A percentile compares a stretch with the other conserved stretches of the same genome.
Evolutionary conservation across 2,888 invertebrate genomes (phyloP).

Genomic region (Volucella zonaria): DNA sequence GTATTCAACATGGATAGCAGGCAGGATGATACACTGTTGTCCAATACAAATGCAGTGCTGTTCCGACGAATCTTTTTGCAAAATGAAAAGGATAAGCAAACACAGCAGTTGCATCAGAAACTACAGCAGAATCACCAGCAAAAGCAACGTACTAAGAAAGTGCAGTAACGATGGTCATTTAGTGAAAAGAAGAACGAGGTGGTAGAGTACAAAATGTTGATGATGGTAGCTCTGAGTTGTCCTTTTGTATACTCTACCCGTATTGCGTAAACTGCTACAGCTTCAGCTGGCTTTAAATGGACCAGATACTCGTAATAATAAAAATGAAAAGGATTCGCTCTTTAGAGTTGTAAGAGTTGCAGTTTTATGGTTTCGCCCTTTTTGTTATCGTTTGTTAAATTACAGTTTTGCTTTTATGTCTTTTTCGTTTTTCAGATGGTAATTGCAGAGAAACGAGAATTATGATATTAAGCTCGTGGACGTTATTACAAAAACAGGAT

Average conservation of each 20-base stretch:
- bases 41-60: conserved; percentile 77
- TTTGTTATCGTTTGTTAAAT: conserved; percentile 28
- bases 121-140: conserved; percentile 42
- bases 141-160: conserved; percentile 54
- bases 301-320: conserved; percentile 14
- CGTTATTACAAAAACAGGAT: no score
- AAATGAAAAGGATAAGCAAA: conserved; percentile 70
- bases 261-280: conserved; percentile 3
- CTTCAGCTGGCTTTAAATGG: neutral
- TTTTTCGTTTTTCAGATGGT: neutral
- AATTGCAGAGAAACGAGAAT: neutral
- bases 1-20: conserved; percentile 69
- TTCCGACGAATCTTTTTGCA: conserved; percentile 79
- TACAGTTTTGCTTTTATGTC: conserved; percentile 10
- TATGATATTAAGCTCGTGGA: neutral
- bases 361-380: conserved; percentile 42
- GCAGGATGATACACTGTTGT: conserved; percentile 52
- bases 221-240: conserved; percentile 5
- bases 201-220: neutral
- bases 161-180: conserved; percentile 40
- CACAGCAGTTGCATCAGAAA: conserved; percentile 47
- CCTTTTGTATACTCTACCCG: neutral
- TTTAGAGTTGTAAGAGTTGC: conserved; percentile 25
- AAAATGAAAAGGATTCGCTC: neutral
- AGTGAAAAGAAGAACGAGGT: neutral